Conservation (phyloP, 2,888 invertebrate species). For the Mesorhabditis belari region DNA sequence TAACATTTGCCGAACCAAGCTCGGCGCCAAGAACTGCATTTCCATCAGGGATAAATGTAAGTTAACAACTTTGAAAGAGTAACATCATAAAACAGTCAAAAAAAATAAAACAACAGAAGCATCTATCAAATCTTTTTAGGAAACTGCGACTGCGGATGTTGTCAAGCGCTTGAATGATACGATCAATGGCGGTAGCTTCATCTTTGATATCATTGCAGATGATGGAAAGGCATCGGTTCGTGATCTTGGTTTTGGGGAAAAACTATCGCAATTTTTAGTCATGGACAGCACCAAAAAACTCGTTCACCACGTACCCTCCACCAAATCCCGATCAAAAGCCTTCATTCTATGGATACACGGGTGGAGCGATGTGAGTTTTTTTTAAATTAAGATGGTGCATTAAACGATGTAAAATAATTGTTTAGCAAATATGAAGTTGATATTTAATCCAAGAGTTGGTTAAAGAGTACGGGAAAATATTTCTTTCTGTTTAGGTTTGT, state of each 20-base stretch:
- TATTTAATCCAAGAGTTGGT: too few relatives aligned
- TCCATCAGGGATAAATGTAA: too few relatives aligned
- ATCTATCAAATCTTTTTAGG: too few relatives aligned
- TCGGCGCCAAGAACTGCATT: too few relatives aligned
- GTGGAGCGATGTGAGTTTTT: conserved; percentile 24
- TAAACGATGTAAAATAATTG: too few relatives aligned
- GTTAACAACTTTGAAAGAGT: too few relatives aligned
- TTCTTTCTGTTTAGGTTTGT: conserved; percentile 10
- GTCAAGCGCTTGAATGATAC: conserved; percentile 3
- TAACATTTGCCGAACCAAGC: too few relatives aligned
- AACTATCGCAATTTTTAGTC: conserved; percentile 9
- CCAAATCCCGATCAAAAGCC: neutral
- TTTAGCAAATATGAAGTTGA: too few relatives aligned
- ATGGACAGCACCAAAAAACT: conserved; percentile 9
- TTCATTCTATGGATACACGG: conserved; percentile 28
- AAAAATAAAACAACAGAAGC: too few relatives aligned
- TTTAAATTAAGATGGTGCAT: too few relatives aligned
- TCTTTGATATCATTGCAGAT: neutral
- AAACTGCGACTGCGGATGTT: neutral
- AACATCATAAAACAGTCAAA: too few relatives aligned
- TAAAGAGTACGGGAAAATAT: too few relatives aligned
- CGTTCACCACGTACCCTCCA: conserved; percentile 12
- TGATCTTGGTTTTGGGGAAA: conserved; percentile 3
- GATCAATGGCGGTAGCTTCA: conserved; percentile 3
- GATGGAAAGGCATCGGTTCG: neutral